Base-by-base conservation (phyloP, 1,140 invertebrate genomes). In the Leptonema lineaticorne region DNA sequence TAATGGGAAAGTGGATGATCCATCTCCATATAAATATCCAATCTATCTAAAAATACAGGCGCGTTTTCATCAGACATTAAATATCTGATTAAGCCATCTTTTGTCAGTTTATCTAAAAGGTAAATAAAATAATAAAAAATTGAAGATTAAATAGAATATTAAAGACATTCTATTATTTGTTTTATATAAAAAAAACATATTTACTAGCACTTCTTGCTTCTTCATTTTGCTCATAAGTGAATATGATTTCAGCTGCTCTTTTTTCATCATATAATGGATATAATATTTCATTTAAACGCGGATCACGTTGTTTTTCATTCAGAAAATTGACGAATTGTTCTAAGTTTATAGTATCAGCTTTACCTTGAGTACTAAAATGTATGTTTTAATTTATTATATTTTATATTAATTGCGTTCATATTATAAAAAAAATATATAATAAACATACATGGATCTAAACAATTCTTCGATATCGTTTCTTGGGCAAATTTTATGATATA, bases 51-150 rank as follows among this genome's bases (percentile, higher is more conserved):
- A 82, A 99, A 99, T 53, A 99, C 97, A 0, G 97, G 97, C 0
- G 97, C 95, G 82, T 99, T 99, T 80, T 99, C 97, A 81, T 99
- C 97, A 0, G 96, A 98, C 95, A 99, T 98, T 53, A 99, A 84
- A 83, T 98, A 99, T 50, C 95, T 89, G 80, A 97, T 94, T 68
- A 99, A 89, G 28, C 96, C 97, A 80, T 98, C 96, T 80, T 97
- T 91, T 50, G 92, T 95, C 68, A 98, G 76, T 79, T 89, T 89
- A 76, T 88, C 79, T 82, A 75, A 45, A 76, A 75, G 27, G 24
- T 71, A 48, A 53, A 50, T 50, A 4, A 50, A 5, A 50, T 50
- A 4, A 22, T 22, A 20, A 50, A 8, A 50, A 20, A 16, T 50
- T 50, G 16, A 50, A 50, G 5, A 16, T 46, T 4, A 33, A 33